A percentile compares a stretch with the other conserved stretches of the same genome.
These are phyloP conservation scores for Onychorhynchus coronatus DNA, from an alignment of 2,113 vertebrate genomes.

Conservation along the genomic window DNA sequence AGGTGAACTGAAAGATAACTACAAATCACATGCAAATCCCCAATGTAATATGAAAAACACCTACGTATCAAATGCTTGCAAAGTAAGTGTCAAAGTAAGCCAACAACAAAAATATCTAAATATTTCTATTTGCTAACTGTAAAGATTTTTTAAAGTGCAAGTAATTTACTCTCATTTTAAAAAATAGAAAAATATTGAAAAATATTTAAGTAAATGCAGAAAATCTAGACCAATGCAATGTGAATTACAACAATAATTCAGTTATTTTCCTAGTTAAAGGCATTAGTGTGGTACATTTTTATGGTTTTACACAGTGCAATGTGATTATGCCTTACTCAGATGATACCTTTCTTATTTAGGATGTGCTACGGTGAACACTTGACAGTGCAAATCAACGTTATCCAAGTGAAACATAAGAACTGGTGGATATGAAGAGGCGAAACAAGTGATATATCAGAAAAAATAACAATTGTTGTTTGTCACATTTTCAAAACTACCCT, in stretches of 20 bases:
- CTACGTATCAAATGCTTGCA: background rate
- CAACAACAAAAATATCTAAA: background rate
- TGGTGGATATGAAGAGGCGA: fast-evolving
- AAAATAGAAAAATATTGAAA: background rate
- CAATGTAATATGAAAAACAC: background rate
- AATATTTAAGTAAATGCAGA: background rate
- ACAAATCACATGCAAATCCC: background rate
- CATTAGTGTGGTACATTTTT: background rate
- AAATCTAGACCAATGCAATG: background rate
- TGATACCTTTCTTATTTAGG: background rate
- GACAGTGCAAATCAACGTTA: conserved; percentile 1
- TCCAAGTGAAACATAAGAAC: background rate
- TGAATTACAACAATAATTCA: background rate
- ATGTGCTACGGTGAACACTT: background rate
- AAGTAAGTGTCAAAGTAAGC: background rate
- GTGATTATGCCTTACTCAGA: background rate
- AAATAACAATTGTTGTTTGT: background rate
- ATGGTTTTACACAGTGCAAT: background rate
- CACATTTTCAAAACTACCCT: conserved; percentile 8
- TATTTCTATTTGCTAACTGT: background rate
- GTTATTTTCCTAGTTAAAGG: background rate
- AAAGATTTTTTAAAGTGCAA: background rate
- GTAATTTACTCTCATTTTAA: background rate
- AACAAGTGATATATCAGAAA: background rate
- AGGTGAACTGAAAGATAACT: background rate